Percentiles rank a stretch among this genome's conserved stretches.
These are phyloP conservation scores for Cephus cinctus DNA, from an alignment of 1,140 invertebrate species.

Conservation along the genomic window DNA sequence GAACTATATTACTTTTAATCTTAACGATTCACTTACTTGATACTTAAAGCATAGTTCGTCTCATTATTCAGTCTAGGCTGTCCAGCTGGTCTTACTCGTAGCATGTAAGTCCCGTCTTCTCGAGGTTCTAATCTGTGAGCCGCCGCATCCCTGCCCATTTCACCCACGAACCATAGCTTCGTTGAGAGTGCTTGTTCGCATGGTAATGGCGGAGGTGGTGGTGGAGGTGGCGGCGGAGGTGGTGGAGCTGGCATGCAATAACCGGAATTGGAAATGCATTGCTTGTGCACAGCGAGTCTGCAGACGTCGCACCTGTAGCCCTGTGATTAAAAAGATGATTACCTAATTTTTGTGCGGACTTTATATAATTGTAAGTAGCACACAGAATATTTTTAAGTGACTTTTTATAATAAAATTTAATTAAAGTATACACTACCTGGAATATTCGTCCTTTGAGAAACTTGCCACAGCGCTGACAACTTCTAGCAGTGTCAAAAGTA, in stretches of 20 bases:
- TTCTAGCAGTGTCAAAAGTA: slow-evolving; percentile 80
- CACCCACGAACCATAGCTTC: slow-evolving; percentile 78
- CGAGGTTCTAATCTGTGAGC: slow-evolving; percentile 74
- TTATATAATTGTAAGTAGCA: neutral
- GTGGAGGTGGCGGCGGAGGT: slow-evolving; percentile 55
- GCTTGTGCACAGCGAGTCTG: slow-evolving; percentile 72
- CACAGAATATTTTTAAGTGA: slow-evolving; percentile 5
- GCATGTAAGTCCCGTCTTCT: slow-evolving; percentile 84
- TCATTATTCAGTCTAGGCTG: slow-evolving; percentile 58
- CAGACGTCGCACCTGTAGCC: slow-evolving; percentile 79
- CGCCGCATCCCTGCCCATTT: slow-evolving; percentile 83
- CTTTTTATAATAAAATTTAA: slow-evolving; percentile 9
- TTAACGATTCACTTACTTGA: slow-evolving; percentile 72
- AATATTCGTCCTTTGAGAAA: slow-evolving; percentile 89
- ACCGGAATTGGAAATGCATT: slow-evolving; percentile 73
- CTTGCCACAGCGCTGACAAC: slow-evolving; percentile 82
- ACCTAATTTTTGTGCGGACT: neutral
- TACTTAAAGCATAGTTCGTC: slow-evolving; percentile 82
- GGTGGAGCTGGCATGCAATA: slow-evolving; percentile 64
- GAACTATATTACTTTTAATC: no score
- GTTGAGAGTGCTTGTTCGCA: slow-evolving; percentile 60
- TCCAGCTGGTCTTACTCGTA: slow-evolving; percentile 74
- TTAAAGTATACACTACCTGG: slow-evolving; percentile 55
- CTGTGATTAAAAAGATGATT: slow-evolving; percentile 50
- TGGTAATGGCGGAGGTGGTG: slow-evolving; percentile 56